phyloP scores from a whole-genome alignment of 1,140 invertebrate species.

The Drosophila repletoides region DNA sequence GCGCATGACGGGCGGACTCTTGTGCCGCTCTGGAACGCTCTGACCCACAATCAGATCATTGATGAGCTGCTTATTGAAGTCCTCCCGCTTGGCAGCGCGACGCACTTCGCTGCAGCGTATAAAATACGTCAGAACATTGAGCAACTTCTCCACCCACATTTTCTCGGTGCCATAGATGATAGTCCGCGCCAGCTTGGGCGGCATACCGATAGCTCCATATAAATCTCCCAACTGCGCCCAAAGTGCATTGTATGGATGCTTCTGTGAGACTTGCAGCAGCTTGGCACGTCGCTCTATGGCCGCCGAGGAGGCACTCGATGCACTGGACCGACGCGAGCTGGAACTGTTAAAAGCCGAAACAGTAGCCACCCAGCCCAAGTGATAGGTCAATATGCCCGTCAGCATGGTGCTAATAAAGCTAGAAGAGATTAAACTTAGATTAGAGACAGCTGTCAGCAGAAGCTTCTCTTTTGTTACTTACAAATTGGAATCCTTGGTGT shows the following conservation, averaged over 20 bases:
- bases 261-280: constrained; percentile 73
- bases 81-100: constrained; percentile 76
- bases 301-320: constrained; percentile 60
- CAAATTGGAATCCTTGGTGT: constrained; percentile 92
- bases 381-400: constrained; percentile 93
- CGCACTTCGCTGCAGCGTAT: constrained; percentile 89
- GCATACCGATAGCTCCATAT: constrained; percentile 91
- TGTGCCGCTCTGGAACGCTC: constrained; percentile 41
- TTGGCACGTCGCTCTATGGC: constrained; percentile 77
- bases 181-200: constrained; percentile 89
- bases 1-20: constrained; percentile 45
- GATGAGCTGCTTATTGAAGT: constrained; percentile 76
- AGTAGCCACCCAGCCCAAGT: constrained; percentile 94
- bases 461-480: constrained; percentile 86
- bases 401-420: constrained; percentile 95
- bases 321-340: constrained; percentile 33
- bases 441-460: neutral
- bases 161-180: constrained; percentile 89
- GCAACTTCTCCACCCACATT: constrained; percentile 86
- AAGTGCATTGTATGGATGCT: constrained; percentile 88
- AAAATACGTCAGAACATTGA: constrained; percentile 91
- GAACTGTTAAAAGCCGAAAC: constrained; percentile 83
- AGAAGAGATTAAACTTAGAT: constrained; percentile 70
- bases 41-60: constrained; percentile 60
- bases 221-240: constrained; percentile 94